A percentile compares a stretch with the other conserved stretches of the same genome.
These are phyloP conservation scores for Amphiprion clarkii DNA, from an alignment of 2,797 vertebrate species.

Conservation along the genomic window DNA sequence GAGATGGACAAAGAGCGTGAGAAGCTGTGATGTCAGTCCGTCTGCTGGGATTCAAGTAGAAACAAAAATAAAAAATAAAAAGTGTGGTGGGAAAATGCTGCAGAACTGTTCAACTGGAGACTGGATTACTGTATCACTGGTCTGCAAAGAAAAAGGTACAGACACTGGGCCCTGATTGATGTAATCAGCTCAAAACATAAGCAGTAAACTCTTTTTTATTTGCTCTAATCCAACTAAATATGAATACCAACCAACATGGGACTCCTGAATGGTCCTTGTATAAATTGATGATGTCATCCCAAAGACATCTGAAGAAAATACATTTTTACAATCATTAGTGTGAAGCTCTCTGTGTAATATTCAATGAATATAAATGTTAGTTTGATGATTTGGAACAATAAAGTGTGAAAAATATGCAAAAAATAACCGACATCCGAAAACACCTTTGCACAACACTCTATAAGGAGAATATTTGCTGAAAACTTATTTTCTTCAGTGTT, in stretches of 20 bases:
- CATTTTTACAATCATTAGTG: conserved; percentile 62
- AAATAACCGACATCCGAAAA: no score
- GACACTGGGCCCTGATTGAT: neutral
- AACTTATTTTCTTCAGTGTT: no score
- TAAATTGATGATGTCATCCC: conserved; percentile 38
- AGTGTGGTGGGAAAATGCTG: conserved; percentile 41
- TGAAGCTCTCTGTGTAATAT: neutral
- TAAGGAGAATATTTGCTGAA: no score
- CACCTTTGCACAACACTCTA: no score
- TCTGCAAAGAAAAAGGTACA: neutral
- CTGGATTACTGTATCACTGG: conserved; percentile 3
- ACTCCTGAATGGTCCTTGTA: neutral
- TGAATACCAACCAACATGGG: no score
- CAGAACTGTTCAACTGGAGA: conserved; percentile 5
- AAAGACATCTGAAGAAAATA: conserved; percentile 54
- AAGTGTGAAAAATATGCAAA: no score
- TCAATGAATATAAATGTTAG: no score
- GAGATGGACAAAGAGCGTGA: conserved; percentile 75
- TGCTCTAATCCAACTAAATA: neutral
- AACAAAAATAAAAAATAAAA: conserved; percentile 9
- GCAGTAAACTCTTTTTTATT: neutral
- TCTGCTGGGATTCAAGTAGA: conserved; percentile 27
- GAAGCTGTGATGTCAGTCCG: conserved; percentile 73
- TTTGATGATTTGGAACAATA: no score
- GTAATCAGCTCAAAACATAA: neutral